phyloP scores from a whole-genome alignment of 2,797 vertebrate genomes.

The Peromyscus nudipes region DNA sequence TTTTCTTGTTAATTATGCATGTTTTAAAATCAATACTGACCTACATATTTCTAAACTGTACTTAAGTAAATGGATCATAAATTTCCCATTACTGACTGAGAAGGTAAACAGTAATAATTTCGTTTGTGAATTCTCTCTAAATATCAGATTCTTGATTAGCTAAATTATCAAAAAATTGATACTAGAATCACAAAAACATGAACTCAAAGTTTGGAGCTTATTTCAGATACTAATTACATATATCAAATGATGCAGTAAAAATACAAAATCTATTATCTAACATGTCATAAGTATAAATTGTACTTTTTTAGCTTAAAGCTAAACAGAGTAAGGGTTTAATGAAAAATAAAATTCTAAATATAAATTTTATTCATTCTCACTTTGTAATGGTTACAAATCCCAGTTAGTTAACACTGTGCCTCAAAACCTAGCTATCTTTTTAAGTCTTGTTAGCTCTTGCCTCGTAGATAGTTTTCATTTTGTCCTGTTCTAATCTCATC shows the following conservation, averaged over 20 bases:
- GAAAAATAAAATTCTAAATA: constrained; percentile 31
- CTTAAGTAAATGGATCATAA: background rate
- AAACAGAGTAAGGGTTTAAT: background rate
- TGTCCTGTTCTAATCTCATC: constrained; percentile 55
- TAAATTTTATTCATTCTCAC: background rate
- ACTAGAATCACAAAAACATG: background rate
- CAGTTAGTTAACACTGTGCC: constrained; percentile 48
- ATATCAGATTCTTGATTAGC: background rate
- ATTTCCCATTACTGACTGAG: background rate
- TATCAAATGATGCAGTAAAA: background rate
- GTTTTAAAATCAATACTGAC: background rate
- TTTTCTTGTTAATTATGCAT: background rate
- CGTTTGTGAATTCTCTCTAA: background rate
- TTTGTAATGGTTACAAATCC: background rate
- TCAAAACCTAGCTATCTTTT: constrained; percentile 3
- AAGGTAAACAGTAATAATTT: background rate
- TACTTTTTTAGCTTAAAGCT: constrained; percentile 23
- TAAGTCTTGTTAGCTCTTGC: constrained; percentile 36
- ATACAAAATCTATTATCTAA: background rate
- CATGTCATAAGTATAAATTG: background rate
- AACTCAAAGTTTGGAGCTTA: background rate
- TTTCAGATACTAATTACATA: constrained; percentile 19
- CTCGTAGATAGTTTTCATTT: constrained; percentile 63
- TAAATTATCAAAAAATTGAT: background rate
- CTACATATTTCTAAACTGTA: background rate